Conservation (phyloP, 1,140 invertebrate species). For the Macrosteles quadrilineatus region DNA sequence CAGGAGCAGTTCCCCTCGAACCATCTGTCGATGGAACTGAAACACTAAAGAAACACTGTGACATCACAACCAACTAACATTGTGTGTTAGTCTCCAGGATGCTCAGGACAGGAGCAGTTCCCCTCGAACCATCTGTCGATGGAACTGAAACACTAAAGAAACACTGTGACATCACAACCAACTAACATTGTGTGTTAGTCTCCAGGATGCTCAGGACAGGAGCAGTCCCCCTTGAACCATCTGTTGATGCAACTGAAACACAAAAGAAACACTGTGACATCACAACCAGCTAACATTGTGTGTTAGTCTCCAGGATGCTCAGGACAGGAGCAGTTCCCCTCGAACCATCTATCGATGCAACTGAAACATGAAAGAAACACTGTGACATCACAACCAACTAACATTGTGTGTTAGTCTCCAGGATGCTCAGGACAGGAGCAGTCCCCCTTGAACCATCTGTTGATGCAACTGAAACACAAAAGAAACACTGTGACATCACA, state of each 20-base stretch:
- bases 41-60: conserved; percentile 44
- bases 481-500: no score
- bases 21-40: conserved; percentile 94
- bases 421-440: conserved; percentile 96
- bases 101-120: conserved; percentile 94
- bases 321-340: conserved; percentile 94
- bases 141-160: conserved; percentile 68
- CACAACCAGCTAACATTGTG: no score
- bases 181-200: conserved; percentile 75
- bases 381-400: no score
- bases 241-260: conserved; percentile 87
- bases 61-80: neutral
- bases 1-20: conserved; percentile 97
- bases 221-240: conserved; percentile 97
- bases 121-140: conserved; percentile 98
- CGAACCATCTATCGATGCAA: conserved; percentile 97
- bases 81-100: conserved; percentile 79
- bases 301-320: conserved; percentile 90
- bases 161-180: no score
- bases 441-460: conserved; percentile 97
- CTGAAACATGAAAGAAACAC: conserved; percentile 61
- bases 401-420: conserved; percentile 73
- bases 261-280: no score
- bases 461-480: conserved; percentile 85
- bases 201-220: conserved; percentile 93